Base-by-base conservation (phyloP, 2,888 invertebrate species). In the Erannis defoliaria region DNA sequence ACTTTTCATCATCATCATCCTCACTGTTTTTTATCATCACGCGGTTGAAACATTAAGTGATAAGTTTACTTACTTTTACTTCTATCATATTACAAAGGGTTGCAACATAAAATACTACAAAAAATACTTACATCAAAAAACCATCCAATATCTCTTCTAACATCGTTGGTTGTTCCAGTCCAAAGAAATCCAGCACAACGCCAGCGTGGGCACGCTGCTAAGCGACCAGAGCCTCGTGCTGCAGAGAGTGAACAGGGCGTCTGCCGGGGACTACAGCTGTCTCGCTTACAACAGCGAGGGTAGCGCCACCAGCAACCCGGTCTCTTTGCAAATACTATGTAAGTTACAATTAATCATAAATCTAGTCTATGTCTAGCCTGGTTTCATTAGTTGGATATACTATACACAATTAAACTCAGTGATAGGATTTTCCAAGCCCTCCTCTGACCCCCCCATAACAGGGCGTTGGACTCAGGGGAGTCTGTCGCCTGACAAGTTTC, bases 161-260 rank as follows among this genome's bases (percentile, higher is more conserved):
- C 9, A 38, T 14, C 19, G 21, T 6, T 9, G n/a, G n/a, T 35
- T 8, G 18, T 57, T 58, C 1, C 92, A 97, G 97, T 96, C 95
- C 23, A 94, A 95, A 77, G 95, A 96, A 76, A 94, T 98, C 77
- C 95, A 95, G 78, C 97, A 97, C 88, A 97, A 97, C 81, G 94
- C 95, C 2, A 95, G 95, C 58, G 95, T 95, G 5, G 97, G 97
- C 38, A 95, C 97, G 57, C 97, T 98, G 71, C 96, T 98, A 61
- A 97, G 97, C 85, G 97, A 97, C 89, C 97, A 98, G 88, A 97
- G 97, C 81, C 91, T 98, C 62, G 97, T 98, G n/a, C 94, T 98
- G 73, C 98, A 97, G 89, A 96, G 95, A 71, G 97, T 98, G 66
- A 95, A 95, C 68, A 94, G 96, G 59, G 94, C 95, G 33, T 93